A percentile compares a stretch with the other conserved stretches of the same genome.
Evolutionary conservation across 2,113 vertebrate species (phyloP).

Genomic region (Dromiciops gliroides): DNA sequence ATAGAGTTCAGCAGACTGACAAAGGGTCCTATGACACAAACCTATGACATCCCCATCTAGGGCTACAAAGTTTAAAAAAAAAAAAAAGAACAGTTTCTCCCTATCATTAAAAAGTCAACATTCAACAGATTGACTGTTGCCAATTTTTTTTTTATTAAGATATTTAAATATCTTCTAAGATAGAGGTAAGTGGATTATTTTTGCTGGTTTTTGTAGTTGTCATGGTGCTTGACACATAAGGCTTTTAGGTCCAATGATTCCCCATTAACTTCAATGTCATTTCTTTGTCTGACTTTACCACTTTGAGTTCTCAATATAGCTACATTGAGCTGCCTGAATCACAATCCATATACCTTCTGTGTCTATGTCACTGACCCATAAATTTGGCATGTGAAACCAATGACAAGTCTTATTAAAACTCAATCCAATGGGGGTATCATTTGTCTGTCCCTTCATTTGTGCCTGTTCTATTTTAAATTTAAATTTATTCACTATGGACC

Average conservation of each 20-base stretch:
- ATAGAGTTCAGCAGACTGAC: neutral
- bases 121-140: no score
- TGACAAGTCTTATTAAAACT: conserved; percentile 70
- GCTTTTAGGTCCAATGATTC: conserved; percentile 58
- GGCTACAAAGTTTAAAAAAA: neutral
- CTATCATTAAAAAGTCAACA: neutral
- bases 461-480: conserved; percentile 55
- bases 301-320: conserved; percentile 48
- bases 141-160: neutral
- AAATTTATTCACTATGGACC: conserved; percentile 45
- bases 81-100: no score
- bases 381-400: conserved; percentile 71
- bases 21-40: neutral
- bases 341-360: conserved; percentile 44
- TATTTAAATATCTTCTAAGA: neutral
- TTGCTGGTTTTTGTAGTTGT: neutral
- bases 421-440: conserved; percentile 58
- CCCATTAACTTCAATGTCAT: conserved; percentile 54
- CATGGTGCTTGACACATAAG: conserved; percentile 15
- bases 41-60: neutral
- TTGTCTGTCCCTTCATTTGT: conserved; percentile 63
- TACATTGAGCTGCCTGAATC: conserved; percentile 40
- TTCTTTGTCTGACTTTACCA: conserved; percentile 60
- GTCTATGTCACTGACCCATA: conserved; percentile 62
- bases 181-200: neutral